phyloP scores from a whole-genome alignment of 2,113 vertebrate genomes.

The Triplophysa tibetana region DNA sequence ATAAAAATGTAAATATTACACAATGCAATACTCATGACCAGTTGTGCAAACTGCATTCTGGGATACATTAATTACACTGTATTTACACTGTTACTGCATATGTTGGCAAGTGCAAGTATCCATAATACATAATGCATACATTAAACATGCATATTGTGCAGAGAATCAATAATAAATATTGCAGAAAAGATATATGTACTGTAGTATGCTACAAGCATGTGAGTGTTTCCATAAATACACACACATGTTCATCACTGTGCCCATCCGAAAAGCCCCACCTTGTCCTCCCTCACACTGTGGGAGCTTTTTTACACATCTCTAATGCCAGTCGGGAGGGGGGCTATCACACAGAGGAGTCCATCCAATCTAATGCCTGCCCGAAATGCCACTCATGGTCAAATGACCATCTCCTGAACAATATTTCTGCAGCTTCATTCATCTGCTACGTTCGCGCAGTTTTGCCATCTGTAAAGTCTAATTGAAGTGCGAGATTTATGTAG shows the following conservation, averaged over 20 bases:
- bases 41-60: too few relatives aligned
- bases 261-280: conserved; percentile 2
- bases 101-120: too few relatives aligned
- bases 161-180: too few relatives aligned
- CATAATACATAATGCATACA: too few relatives aligned
- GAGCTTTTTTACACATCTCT: conserved; percentile 46
- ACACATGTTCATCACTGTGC: conserved; percentile 40
- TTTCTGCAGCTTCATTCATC: conserved; percentile 53
- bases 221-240: not conserved
- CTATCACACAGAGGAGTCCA: conserved; percentile 57
- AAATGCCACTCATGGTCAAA: conserved; percentile 66
- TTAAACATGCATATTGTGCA: too few relatives aligned
- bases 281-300: conserved; percentile 20
- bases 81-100: too few relatives aligned
- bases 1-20: too few relatives aligned
- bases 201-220: not conserved
- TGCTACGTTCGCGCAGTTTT: conserved; percentile 61
- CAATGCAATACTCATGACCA: too few relatives aligned
- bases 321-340: conserved; percentile 33
- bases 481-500: conserved; percentile 65
- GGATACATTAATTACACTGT: too few relatives aligned
- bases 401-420: conserved; percentile 53
- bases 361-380: conserved; percentile 59
- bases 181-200: too few relatives aligned
- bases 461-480: conserved; percentile 68